These are phyloP conservation scores for Cetonia aurata DNA, from an alignment of 2,888 invertebrate species.

Conservation along the genomic window DNA sequence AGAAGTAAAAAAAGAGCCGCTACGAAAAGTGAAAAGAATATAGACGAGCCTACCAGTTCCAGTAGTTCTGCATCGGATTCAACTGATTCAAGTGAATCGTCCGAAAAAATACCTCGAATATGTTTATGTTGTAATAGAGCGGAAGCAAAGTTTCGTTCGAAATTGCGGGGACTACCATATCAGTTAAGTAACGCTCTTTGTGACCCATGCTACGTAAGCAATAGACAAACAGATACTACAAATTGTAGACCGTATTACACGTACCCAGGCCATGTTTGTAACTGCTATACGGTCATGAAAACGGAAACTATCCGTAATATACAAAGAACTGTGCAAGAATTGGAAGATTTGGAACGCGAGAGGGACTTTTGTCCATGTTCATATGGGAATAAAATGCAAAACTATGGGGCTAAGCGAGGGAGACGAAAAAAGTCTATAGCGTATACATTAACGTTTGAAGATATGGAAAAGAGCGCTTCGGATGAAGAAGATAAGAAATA, in stretches of 20 bases:
- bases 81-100: conserved; percentile 14
- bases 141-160: conserved; percentile 28
- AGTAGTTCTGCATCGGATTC: conserved; percentile 18
- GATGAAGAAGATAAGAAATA: conserved; percentile 6
- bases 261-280: conserved; percentile 51
- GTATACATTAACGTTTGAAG: conserved; percentile 49
- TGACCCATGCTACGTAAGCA: conserved; percentile 49
- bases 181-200: conserved; percentile 47
- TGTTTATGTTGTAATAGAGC: conserved; percentile 44
- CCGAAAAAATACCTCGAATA: conserved; percentile 27
- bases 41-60: conserved; percentile 5
- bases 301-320: conserved; percentile 47
- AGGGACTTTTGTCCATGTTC: conserved; percentile 55
- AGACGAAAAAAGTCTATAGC: conserved; percentile 48
- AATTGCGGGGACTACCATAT: conserved; percentile 19
- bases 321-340: conserved; percentile 61
- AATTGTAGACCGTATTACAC: conserved; percentile 44
- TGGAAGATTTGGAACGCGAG: conserved; percentile 60
- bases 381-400: conserved; percentile 13
- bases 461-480: conserved; percentile 54
- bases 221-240: conserved; percentile 41
- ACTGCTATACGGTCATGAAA: conserved; percentile 46
- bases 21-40: not conserved
- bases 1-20: not conserved
- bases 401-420: conserved; percentile 9